Evolutionary conservation across 2,888 invertebrate species (phyloP), one percentile per base, ranked within the genome.

Genomic region (Cloeon dipterum): DNA sequence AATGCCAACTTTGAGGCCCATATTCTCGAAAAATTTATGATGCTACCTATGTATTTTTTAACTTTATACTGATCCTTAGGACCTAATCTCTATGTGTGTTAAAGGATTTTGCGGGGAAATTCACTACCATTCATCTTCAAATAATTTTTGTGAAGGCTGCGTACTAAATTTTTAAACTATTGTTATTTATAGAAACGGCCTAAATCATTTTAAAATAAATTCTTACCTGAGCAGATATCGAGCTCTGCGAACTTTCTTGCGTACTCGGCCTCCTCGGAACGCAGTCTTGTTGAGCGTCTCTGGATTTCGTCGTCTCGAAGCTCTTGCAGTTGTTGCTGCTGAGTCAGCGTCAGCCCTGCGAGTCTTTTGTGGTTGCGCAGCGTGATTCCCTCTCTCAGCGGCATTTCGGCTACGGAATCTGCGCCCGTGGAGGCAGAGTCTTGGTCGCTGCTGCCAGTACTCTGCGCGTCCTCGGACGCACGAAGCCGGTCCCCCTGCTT

Each of bases 311-410:
- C 37, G 26, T 42, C 42, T 20, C 40, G 40, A 20, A 42, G 34
- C 23, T 42, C 42, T 13, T 26, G 32, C 25, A 42, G 36, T 23
- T 14, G 16, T 29, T 29, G 29, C n/a, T 29, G 29, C 23, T 23
- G 23, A 5, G 5, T 29, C 21, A 8, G 21, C 7, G 21, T 21
- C 8, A 46, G 45, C 36, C 47, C 47, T 26, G 42, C 50, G 32
- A 70, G 58, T 42, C 65, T 61, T 54, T 67, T 68, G 49, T 70
- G 70, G 55, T 65, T 71, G 45, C 71, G 59, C 47, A 71, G 55
- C 35, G 65, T 67, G 46, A 71, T 70, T 35, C 69, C 67, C 5
- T 14, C 13, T 5, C n/a, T n/a, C 8, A n/a, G 29, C 7, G 29
- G 16, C n/a, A 5, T n/a, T 8, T 10, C 8, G 8, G 8, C 8